A percentile compares a stretch with the other conserved stretches of the same genome.
Conservation (phyloP, 1,140 invertebrate species). For the Antheraea mylitta region DNA sequence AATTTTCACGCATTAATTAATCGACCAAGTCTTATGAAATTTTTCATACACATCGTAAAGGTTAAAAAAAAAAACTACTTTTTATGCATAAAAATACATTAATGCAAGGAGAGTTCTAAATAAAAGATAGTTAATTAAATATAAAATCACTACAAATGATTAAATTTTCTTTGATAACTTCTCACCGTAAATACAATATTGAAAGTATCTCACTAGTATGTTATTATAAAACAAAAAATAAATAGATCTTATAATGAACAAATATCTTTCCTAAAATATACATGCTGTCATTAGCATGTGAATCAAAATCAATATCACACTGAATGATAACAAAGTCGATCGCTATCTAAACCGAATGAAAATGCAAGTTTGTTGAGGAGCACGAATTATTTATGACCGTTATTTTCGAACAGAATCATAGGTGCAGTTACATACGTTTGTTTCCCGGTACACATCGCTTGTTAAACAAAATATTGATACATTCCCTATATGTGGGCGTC, state of each 20-base stretch:
- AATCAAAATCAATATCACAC: background rate
- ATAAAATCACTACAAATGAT: too few species aligned
- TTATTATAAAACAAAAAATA: background rate
- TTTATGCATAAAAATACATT: too few species aligned
- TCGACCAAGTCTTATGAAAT: too few species aligned
- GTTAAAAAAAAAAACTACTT: too few species aligned
- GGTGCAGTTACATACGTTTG: constrained; percentile 47
- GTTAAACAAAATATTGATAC: constrained; percentile 58
- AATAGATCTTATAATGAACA: background rate
- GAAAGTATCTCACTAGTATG: background rate
- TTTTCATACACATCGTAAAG: too few species aligned
- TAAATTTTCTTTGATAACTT: too few species aligned
- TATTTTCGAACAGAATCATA: constrained; percentile 43
- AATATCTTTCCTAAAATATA: background rate
- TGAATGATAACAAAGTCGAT: background rate
- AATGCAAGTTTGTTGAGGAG: constrained; percentile 18
- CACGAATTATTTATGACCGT: constrained; percentile 49
- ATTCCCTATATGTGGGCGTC: constrained; percentile 36
- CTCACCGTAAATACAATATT: background rate
- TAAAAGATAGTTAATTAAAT: too few species aligned
- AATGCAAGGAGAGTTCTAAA: too few species aligned
- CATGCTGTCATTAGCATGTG: background rate
- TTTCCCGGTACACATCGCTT: constrained; percentile 43
- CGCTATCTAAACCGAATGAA: background rate
- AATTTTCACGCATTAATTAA: too few species aligned